These are phyloP conservation scores for Pocillopora meandrina DNA, from an alignment of 92 coral and sea anemone genomes.

Conservation along the genomic window DNA sequence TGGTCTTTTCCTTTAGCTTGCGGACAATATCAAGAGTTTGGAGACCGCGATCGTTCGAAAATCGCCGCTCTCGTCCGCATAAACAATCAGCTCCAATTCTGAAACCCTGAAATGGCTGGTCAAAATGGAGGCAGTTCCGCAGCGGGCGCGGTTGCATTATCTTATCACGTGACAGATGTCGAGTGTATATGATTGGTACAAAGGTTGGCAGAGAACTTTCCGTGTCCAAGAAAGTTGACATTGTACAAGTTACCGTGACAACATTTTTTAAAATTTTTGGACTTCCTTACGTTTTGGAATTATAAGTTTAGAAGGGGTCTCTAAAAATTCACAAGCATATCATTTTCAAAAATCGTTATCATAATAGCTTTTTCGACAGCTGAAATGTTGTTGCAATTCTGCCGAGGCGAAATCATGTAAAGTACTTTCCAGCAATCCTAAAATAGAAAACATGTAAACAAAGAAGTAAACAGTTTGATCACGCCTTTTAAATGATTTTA, in stretches of 20 bases:
- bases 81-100: constrained; percentile 31
- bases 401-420: no score
- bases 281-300: constrained; percentile 20
- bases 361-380: not conserved
- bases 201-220: constrained; percentile 31
- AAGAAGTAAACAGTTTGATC: not conserved
- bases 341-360: not conserved
- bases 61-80: constrained; percentile 28
- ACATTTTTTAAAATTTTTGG: constrained; percentile 6
- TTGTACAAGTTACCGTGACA: constrained; percentile 27
- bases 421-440: no score
- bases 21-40: not conserved
- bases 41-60: constrained; percentile 2
- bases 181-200: constrained; percentile 70
- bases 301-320: not conserved
- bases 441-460: not conserved
- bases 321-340: not conserved
- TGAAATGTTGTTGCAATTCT: no score
- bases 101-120: constrained; percentile 14
- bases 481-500: not conserved
- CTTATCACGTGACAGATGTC: constrained; percentile 67
- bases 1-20: not conserved
- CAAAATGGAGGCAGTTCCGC: constrained; percentile 66
- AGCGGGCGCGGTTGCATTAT: constrained; percentile 95
- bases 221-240: constrained; percentile 26